Evolutionary conservation across 2,888 invertebrate genomes (phyloP), one percentile per base, ranked within the genome.

Genomic region (Gerris lacustris): DNA sequence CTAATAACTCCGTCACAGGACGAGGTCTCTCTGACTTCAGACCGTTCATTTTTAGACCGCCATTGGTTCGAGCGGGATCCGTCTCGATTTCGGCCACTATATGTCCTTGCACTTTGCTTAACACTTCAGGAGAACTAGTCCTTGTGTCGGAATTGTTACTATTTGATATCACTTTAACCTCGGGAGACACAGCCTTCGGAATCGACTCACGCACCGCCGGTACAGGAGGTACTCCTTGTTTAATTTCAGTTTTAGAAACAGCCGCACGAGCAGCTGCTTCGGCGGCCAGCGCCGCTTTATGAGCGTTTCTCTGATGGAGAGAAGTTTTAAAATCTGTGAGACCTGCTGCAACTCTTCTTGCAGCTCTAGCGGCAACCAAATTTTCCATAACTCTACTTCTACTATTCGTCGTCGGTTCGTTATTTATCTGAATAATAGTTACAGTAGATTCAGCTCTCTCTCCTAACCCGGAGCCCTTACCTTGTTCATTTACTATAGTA

Each of bases 1-100:
- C 18, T 5, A 18, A 18, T 18, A 64, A 64, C 64, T 9, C 64
- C 64, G 64, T 64, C 9, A 64, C 31, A 64, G 64, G 64, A 9
- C 18, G 9, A 18, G 64, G 64, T 9, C 64, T 7, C 11, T 55
- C 55, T 11, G 55, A 15, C 15, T 55, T 55, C 15, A 55, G 15
- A 9, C 64, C 64, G 64, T 64, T 64, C 64, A 64, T 64, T 17
- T 64, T 64, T 9, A 64, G 18, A n/a, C 18, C 17, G 9, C 64
- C 64, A 17, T 64, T 64, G 17, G 64, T 18, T 64, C 31, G 64
- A n/a, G 31, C 7, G 9, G 11, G n/a, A 15, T 55, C 15, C 31
- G 31, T 31, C 31, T 31, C 31, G 15, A 55, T 55, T 31, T 64
- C 64, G n/a, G 31, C 17, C 17, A 64, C 18, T 64, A 18, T 64